phyloP scores from a whole-genome alignment of 2,888 invertebrate genomes.

The Hoplodrina ambigua region DNA sequence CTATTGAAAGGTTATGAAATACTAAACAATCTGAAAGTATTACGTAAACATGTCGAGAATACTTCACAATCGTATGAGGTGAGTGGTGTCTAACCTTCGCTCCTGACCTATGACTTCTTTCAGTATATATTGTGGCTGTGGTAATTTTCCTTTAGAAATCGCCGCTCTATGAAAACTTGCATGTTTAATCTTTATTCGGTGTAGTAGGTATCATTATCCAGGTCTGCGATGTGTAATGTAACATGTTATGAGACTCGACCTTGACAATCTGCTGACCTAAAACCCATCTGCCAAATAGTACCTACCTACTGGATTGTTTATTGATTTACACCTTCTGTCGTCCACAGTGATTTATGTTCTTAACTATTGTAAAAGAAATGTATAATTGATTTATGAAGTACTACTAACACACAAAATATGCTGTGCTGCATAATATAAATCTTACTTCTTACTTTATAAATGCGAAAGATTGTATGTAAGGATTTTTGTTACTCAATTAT shows the following conservation, averaged over 20 bases:
- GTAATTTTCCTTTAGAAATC: constrained; percentile 18
- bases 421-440: not conserved
- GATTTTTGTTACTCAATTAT: too few species aligned
- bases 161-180: not conserved
- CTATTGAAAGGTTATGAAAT: constrained; percentile 78
- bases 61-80: constrained; percentile 87
- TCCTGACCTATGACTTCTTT: constrained; percentile 45
- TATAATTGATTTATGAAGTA: not conserved
- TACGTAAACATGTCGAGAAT: constrained; percentile 87
- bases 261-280: constrained; percentile 49
- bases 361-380: not conserved
- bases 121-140: constrained; percentile 19
- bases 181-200: not conserved
- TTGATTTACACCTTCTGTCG: constrained; percentile 17
- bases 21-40: constrained; percentile 73
- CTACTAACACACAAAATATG: too few species aligned
- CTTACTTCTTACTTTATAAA: too few species aligned
- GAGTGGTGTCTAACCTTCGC: constrained; percentile 52
- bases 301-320: constrained; percentile 34
- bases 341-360: not conserved
- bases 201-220: constrained; percentile 3
- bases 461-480: too few species aligned
- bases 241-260: constrained; percentile 40
- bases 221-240: constrained; percentile 7
- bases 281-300: constrained; percentile 32